Percentiles rank a stretch among this genome's conserved stretches.
Conservation (phyloP, 2,888 invertebrate species). For the Teinopalpus imperialis region DNA sequence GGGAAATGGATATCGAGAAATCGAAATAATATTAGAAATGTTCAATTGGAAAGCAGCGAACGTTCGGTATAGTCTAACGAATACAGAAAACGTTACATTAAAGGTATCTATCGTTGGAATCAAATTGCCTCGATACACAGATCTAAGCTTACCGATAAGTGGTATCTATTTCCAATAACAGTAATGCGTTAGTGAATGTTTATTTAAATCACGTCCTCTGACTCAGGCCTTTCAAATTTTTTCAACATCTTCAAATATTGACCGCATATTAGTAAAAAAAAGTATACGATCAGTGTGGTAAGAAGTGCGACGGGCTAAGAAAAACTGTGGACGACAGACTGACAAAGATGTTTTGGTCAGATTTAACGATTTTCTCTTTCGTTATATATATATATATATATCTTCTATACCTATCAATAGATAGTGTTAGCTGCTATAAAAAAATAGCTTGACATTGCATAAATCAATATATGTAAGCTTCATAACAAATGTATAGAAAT, state of each 20-base stretch:
- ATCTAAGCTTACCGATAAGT: constrained; percentile 31
- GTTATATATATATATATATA: too few relatives aligned
- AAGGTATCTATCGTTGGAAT: constrained; percentile 28
- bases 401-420: too few relatives aligned
- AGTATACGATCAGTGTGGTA: constrained; percentile 43
- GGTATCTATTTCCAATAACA: constrained; percentile 39
- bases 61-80: constrained; percentile 3
- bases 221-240: neutral
- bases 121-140: constrained; percentile 31
- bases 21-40: constrained; percentile 3
- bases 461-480: too few relatives aligned
- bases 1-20: neutral
- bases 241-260: constrained; percentile 49
- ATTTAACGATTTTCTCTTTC: too few relatives aligned
- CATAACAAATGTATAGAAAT: too few relatives aligned
- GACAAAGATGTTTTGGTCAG: too few relatives aligned
- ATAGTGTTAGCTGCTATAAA: too few relatives aligned
- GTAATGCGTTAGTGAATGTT: constrained; percentile 44
- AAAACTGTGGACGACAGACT: too few relatives aligned
- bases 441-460: too few relatives aligned
- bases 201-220: constrained; percentile 57
- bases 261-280: constrained; percentile 48
- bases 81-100: constrained; percentile 29
- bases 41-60: constrained; percentile 14
- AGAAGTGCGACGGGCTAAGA: constrained; percentile 51